Evolutionary conservation across 2,888 invertebrate genomes (phyloP), one percentile per base, ranked within the genome.

Genomic region (Microctonus hyperodae): DNA sequence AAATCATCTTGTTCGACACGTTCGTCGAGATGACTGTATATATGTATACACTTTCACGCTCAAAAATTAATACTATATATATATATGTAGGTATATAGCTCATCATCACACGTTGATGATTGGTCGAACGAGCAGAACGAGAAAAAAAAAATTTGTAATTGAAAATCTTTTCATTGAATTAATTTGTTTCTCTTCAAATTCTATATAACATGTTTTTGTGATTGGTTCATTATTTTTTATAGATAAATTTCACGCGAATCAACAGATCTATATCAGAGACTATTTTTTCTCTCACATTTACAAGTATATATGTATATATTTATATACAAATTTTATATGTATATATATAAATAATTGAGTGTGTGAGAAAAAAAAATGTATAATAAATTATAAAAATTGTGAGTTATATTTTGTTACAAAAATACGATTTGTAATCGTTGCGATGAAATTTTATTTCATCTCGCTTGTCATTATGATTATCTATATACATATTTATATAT

Each of bases 11-110:
- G 22, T 50, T 22, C 31, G 11, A 9, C 20, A 10, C 48, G 48
- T 50, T 28, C 31, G 33, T 48, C 50, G 60, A 20, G 33, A 48
- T 57, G 44, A 50, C 58, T 59, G 23, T 65, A n/a, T n/a, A n/a
- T n/a, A n/a, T n/a, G n/a, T n/a, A n/a, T n/a, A n/a, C 65, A 64
- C 65, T 65, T 65, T 65, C 58, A 65, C 65, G 65, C 51, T 65
- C 51, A 16, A 55, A 57, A 40, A 58, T 65, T 58, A 23, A 59
- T 7, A n/a, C 31, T 44, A 16, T 5, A 5, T 7, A n/a, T n/a
- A n/a, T n/a, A n/a, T n/a, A n/a, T n/a, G n/a, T n/a, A n/a, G n/a
- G n/a, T n/a, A n/a, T n/a, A n/a, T n/a, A n/a, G n/a, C n/a, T n/a
- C n/a, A n/a, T 37, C 62, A 35, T 48, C 11, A 28, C 40, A 20